phyloP scores from a whole-genome alignment of 2,888 invertebrate species.

The Belgica antarctica region DNA sequence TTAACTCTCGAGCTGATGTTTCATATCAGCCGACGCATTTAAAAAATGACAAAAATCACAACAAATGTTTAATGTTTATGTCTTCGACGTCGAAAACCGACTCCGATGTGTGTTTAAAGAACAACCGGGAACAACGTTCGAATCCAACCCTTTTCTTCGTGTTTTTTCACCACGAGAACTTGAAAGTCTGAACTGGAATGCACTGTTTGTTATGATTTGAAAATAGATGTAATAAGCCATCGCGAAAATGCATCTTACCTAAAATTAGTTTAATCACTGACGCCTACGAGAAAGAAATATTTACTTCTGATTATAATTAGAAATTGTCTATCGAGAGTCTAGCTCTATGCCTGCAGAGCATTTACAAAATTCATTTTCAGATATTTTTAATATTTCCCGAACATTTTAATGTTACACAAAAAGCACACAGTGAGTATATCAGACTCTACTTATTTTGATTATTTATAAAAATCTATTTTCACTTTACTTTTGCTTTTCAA shows the following conservation, averaged over 20 bases:
- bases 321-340: constrained; percentile 44
- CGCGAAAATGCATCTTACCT: constrained; percentile 33
- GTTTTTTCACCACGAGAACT: neutral
- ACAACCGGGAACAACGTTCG: neutral
- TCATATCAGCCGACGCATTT: constrained; percentile 8
- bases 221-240: neutral
- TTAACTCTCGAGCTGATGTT: constrained; percentile 5
- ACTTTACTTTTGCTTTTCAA: constrained; percentile 43
- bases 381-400: constrained; percentile 35
- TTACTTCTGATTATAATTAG: constrained; percentile 41
- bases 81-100: neutral
- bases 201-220: constrained; percentile 13
- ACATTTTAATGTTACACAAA: constrained; percentile 20
- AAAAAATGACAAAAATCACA: neutral
- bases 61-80: constrained; percentile 22
- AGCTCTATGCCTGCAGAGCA: constrained; percentile 30
- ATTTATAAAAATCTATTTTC: constrained; percentile 44
- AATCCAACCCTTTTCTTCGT: constrained; percentile 3
- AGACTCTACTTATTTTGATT: constrained; percentile 40
- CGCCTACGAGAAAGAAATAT: constrained; percentile 22
- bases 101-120: neutral
- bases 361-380: constrained; percentile 17
- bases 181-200: no score
- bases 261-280: constrained; percentile 34
- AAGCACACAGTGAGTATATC: constrained; percentile 13